phyloP scores from a whole-genome alignment of 1,140 invertebrate genomes.

The Eurytemora carolleeae region DNA sequence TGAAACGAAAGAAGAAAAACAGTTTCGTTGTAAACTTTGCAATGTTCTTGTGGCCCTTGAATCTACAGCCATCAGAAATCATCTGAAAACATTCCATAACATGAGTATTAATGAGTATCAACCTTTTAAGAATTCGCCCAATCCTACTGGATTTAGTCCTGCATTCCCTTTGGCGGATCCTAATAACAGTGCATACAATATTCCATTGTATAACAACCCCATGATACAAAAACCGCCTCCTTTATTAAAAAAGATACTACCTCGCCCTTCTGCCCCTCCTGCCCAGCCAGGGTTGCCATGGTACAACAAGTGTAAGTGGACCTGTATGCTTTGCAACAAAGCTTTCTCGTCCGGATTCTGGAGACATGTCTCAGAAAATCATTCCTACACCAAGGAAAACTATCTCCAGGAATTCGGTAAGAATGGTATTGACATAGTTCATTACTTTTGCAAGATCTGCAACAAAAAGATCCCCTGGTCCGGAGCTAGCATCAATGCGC shows the following conservation, averaged over 20 bases:
- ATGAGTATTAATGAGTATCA: not conserved
- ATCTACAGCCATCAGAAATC: not conserved
- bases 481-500: not conserved
- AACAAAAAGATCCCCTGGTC: not conserved
- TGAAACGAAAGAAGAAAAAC: not conserved
- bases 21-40: not conserved
- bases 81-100: not conserved
- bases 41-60: not conserved
- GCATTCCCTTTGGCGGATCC: too few relatives aligned
- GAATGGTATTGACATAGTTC: not conserved
- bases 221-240: too few relatives aligned
- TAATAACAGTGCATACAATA: too few relatives aligned
- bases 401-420: not conserved
- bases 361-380: not conserved
- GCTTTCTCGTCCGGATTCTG: not conserved
- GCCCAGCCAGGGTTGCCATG: not conserved
- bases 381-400: not conserved
- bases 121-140: too few relatives aligned
- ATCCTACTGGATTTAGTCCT: too few relatives aligned
- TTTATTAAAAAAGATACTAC: too few relatives aligned
- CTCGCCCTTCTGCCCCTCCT: too few relatives aligned
- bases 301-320: not conserved
- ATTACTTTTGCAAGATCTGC: not conserved
- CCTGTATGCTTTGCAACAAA: not conserved
- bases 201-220: too few relatives aligned